A percentile compares a stretch with the other conserved stretches of the same genome.
These are phyloP conservation scores for Oryctolagus cuniculus DNA, from an alignment of 2,113 vertebrate genomes.

Conservation along the genomic window mOryCun1.1 NC_091433.1:160405501-160406000, in stretches of 20 bases:
- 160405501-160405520: neutral
- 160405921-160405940: neutral
- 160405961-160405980: neutral
- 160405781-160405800: neutral
- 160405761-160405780: too few species aligned
- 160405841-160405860: neutral
- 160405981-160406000: slow-evolving; percentile 12
- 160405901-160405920: neutral
- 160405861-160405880: neutral
- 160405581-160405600: neutral
- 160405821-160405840: neutral
- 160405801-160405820: slow-evolving; percentile 2
- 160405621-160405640: neutral
- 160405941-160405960: neutral
- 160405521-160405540: neutral
- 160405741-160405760: neutral
- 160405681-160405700: neutral
- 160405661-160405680: slow-evolving; percentile 10
- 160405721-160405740: neutral
- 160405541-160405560: slow-evolving; percentile 6
- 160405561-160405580: slow-evolving; percentile 36
- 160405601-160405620: neutral
- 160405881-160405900: neutral
- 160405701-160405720: slow-evolving; percentile 13
- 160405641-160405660: too few species aligned